These are phyloP conservation scores for Chesias legatella DNA, from an alignment of 2,888 invertebrate species.

Conservation along the genomic window DNA sequence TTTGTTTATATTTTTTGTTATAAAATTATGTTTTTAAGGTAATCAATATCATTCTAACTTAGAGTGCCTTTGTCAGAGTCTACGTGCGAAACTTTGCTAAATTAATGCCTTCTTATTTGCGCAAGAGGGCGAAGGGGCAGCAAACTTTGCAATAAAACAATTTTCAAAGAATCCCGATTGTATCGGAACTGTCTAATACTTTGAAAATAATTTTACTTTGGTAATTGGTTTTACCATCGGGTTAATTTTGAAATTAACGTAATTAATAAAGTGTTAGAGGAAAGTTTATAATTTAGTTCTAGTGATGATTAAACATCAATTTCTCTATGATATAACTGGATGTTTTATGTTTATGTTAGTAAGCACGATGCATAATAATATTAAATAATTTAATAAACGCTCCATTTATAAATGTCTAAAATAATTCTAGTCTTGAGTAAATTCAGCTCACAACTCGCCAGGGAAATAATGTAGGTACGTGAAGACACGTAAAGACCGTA, in stretches of 20 bases:
- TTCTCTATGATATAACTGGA: too few species aligned
- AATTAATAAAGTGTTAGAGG: conserved; percentile 10
- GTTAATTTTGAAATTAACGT: conserved; percentile 19
- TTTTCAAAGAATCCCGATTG: conserved; percentile 34
- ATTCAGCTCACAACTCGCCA: conserved; percentile 12
- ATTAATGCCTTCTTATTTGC: conserved; percentile 51
- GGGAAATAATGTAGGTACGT: conserved; percentile 20
- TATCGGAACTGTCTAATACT: conserved; percentile 39
- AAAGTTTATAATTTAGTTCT: background rate
- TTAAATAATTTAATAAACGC: background rate
- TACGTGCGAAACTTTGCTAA: conserved; percentile 30
- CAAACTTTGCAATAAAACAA: conserved; percentile 41
- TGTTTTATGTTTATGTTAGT: too few species aligned
- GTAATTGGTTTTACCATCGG: conserved; percentile 39
- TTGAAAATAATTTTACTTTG: conserved; percentile 48
- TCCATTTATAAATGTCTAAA: background rate
- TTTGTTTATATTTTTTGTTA: too few species aligned
- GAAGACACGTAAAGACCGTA: conserved; percentile 22
- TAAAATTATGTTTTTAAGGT: too few species aligned
- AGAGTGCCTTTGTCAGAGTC: too few species aligned
- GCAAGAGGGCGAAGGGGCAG: conserved; percentile 10
- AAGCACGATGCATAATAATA: too few species aligned
- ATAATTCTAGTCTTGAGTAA: conserved; percentile 12
- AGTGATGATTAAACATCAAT: too few species aligned
- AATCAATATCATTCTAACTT: too few species aligned